Evolutionary conservation across 2,113 vertebrate genomes (phyloP).

Genomic region (Thunnus maccoyii): DNA sequence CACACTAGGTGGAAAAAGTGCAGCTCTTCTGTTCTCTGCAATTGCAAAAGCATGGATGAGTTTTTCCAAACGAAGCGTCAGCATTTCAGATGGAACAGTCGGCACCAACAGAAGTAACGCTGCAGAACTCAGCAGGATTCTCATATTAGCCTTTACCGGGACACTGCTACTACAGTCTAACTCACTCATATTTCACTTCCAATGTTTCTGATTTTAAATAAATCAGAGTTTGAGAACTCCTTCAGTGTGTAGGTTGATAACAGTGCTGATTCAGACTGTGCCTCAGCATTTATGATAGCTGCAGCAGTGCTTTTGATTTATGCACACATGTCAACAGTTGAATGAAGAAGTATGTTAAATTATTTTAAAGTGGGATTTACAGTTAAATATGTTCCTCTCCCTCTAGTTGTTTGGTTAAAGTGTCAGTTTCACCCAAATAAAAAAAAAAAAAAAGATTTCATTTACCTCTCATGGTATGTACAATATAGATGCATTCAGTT

Average conservation of each 20-base stretch:
- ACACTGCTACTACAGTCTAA: background rate
- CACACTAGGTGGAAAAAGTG: background rate
- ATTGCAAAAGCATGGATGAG: background rate
- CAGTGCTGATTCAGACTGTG: too few relatives aligned
- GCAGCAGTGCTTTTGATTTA: background rate
- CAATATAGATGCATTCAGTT: background rate
- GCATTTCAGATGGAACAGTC: background rate
- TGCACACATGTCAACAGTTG: background rate
- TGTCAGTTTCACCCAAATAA: background rate
- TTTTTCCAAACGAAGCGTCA: background rate
- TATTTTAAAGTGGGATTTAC: background rate
- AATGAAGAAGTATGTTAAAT: background rate
- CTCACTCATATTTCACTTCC: background rate
- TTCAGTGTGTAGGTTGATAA: too few relatives aligned
- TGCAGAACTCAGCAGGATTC: background rate
- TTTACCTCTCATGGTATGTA: background rate
- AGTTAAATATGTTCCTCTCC: background rate
- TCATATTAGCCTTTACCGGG: background rate
- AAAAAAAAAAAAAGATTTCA: background rate
- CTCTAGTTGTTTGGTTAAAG: background rate
- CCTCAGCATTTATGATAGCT: background rate
- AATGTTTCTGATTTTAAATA: background rate
- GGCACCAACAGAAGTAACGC: background rate
- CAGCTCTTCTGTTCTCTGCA: background rate
- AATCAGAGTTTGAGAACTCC: too few relatives aligned